Evolutionary conservation across 2,797 vertebrate species (phyloP), one percentile per base, ranked within the genome.

Genomic region (Chiroxiphia lanceolata): DNA sequence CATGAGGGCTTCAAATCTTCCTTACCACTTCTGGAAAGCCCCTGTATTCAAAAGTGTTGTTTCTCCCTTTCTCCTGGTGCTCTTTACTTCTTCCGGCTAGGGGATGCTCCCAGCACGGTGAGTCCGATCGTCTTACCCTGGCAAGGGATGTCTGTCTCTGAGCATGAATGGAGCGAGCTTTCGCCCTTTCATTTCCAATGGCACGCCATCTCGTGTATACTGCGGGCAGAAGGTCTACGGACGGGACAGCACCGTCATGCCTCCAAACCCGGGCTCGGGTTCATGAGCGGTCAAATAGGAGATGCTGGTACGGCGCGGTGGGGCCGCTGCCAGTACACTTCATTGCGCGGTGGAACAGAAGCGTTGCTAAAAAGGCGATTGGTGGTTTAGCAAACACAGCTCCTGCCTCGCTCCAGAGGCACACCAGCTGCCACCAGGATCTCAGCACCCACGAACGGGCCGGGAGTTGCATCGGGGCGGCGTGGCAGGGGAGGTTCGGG

Each of bases 201-300:
- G 59, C 89, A 61, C 81, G 50, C 70, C 89, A 84, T 72, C 87
- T 65, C 87, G 63, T 22, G 84, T 4, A 0, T 26, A 0, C 27
- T 0, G 74, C 48, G 5, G 57, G 64, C 86, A 80, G 79, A 2
- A 0, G 89, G 20, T 21, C 74, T 13, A 10, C n/a, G 48, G 83
- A 44, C 3, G 21, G 69, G 36, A 27, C 16, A 3, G 76, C 63
- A 0, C 38, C 0, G 71, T 57, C 76, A 75, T 26, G 64, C 59
- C 79, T 11, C 19, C 67, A 4, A 3, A 19, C 3, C 34, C 31
- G 4, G 67, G 15, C 63, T 38, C 19, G 56, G 31, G 5, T 5
- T 6, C 22, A 1, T 0, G 50, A 42, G 21, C 1, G 29, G 5
- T 6, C 5, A 3, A 3, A 12, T 0, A 2, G 45, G 48, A 45